Base-by-base conservation (phyloP, 2,113 vertebrate genomes). In the Dicrurus megarhynchus region DNA sequence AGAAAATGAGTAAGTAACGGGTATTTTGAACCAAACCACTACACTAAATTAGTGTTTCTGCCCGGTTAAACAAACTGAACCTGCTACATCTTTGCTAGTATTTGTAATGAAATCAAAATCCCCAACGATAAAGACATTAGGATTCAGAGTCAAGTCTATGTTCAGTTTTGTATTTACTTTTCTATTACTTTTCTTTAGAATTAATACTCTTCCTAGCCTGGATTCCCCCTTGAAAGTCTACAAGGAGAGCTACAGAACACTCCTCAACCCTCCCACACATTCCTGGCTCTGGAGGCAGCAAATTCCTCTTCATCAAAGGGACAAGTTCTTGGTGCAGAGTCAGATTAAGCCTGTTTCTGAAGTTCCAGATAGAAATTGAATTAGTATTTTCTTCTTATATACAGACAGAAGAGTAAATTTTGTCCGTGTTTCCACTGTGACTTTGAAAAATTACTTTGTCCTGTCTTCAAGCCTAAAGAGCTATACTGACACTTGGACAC, bases 11-110 rank as follows among this genome's bases (percentile, higher is more conserved):
- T n/a, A n/a, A n/a, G n/a, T n/a, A n/a, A n/a, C n/a, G n/a, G n/a
- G n/a, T n/a, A n/a, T n/a, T n/a, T n/a, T n/a, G n/a, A n/a, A n/a
- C n/a, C n/a, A n/a, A n/a, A n/a, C n/a, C n/a, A n/a, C n/a, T n/a
- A n/a, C n/a, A n/a, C n/a, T n/a, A n/a, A n/a, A n/a, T n/a, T n/a
- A n/a, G n/a, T n/a, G n/a, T n/a, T n/a, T n/a, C n/a, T n/a, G n/a
- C n/a, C n/a, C n/a, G n/a, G n/a, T n/a, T n/a, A n/a, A n/a, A n/a
- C n/a, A n/a, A n/a, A n/a, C n/a, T n/a, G n/a, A n/a, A n/a, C n/a
- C n/a, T n/a, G n/a, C n/a, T n/a, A n/a, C n/a, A 93, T 96, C 89
- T 95, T 94, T 93, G 69, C 46, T 96, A 95, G 89, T 96, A 94
- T 90, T 94, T 96, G 57, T 92, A 95, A 97, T 95, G 46, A 69